phyloP scores from a whole-genome alignment of 37 sponge, comb jelly and placozoan genomes.

The Bolinopsis microptera region DNA sequence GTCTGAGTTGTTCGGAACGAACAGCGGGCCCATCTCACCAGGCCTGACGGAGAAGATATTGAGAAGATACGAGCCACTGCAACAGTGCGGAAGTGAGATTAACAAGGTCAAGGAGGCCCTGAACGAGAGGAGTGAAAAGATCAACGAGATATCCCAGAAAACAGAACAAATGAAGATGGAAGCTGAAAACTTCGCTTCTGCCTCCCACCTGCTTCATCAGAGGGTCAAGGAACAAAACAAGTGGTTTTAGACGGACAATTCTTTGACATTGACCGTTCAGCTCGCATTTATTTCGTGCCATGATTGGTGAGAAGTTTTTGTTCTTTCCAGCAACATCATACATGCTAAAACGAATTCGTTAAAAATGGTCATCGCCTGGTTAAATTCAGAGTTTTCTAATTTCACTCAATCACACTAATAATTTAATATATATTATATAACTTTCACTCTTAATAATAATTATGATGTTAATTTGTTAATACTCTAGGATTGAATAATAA shows the following conservation, averaged over 20 bases:
- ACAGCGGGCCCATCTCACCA: conserved; percentile 45
- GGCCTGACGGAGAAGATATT: conserved; percentile 57
- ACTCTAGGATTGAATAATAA: background rate
- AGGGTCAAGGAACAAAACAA: conserved; percentile 59
- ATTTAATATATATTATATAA: background rate
- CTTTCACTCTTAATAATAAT: background rate
- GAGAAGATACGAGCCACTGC: conserved; percentile 12
- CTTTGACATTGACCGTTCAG: too few species aligned
- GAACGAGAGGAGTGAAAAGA: conserved; percentile 11
- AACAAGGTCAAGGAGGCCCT: conserved; percentile 65
- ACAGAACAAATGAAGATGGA: conserved; percentile 55
- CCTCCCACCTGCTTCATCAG: conserved; percentile 41
- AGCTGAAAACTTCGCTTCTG: conserved; percentile 40
- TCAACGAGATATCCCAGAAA: conserved; percentile 39
- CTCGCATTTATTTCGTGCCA: too few species aligned
- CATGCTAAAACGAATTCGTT: too few species aligned
- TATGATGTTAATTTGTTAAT: background rate
- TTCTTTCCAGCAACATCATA: too few species aligned
- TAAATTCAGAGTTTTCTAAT: too few species aligned
- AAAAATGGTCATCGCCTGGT: too few species aligned
- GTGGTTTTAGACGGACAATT: conserved; percentile 35
- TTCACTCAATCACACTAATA: background rate
- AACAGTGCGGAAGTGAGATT: background rate
- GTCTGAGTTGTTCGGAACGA: conserved; percentile 25
- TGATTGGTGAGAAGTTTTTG: too few species aligned